These are phyloP conservation scores for Leptosomus discolor DNA, from an alignment of 2,113 vertebrate species.

Conservation along the genomic window DNA sequence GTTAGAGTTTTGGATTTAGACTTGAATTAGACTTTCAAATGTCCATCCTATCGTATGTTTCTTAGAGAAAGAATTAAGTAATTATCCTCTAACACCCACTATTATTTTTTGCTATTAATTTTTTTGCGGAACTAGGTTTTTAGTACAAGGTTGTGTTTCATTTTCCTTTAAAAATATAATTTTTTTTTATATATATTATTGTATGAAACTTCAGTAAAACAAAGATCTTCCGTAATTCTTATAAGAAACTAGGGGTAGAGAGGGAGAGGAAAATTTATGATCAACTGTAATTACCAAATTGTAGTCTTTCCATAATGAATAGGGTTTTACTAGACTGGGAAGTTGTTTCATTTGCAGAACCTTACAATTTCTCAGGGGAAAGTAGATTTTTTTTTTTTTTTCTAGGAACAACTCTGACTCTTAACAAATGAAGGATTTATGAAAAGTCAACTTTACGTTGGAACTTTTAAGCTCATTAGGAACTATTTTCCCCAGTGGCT, in stretches of 20 bases:
- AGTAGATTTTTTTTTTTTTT: not conserved
- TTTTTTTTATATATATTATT: not conserved
- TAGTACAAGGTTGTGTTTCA: not conserved
- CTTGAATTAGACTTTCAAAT: not conserved
- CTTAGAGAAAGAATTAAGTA: not conserved
- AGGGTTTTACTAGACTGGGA: not conserved
- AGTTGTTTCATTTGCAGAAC: not conserved
- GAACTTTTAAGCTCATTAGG: not conserved
- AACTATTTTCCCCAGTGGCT: not conserved
- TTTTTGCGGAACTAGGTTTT: not conserved
- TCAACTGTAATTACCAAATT: not conserved
- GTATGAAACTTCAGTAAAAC: not conserved
- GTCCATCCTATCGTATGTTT: not conserved
- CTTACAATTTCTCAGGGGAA: not conserved
- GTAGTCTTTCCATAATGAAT: not conserved
- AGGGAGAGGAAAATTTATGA: not conserved
- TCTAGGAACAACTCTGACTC: not conserved
- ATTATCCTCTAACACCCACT: not conserved
- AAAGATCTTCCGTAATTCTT: not conserved
- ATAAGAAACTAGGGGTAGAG: fast-evolving
- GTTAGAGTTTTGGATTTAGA: not conserved
- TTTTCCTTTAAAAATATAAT: not conserved
- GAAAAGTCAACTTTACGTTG: not conserved
- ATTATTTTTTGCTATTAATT: not conserved
- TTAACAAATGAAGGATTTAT: not conserved